Base-by-base conservation (phyloP, 2,888 invertebrate genomes). In the Eugnorisma glareosa region DNA sequence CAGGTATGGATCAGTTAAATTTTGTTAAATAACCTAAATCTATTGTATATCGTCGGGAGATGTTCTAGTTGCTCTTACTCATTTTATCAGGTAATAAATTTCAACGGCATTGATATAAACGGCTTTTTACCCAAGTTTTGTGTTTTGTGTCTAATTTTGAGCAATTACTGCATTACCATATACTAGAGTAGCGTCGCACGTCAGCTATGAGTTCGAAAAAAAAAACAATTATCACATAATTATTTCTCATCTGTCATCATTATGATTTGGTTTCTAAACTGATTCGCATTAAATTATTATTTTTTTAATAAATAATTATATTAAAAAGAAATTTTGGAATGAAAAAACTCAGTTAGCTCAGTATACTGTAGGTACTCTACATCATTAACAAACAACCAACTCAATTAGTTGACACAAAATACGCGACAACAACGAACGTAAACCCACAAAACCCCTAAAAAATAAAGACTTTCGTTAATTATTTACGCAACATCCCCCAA, bases 401-500 rank as follows among this genome's bases (percentile, higher is more conserved):
- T 43, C 18, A 63, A 31, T 21, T 63, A 43, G 13, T 48, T 69
- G 7, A 15, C 24, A 63, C 11, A 73, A 51, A 31, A 59, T 35
- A 43, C 11, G 28, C 28, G 28, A 45, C 66, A 77, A n/a, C 18
- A 28, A 1, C 21, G 15, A 43, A 21, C 7, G 2, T 31, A 11
- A 43, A 15, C n/a, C 13, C 45, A 54, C 11, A 59, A 67, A 68
- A 63, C 0, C 45, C 7, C 1, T 45, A 40, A 71, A 61, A 54
- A 75, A 59, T 78, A 80, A 66, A 69, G 61, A 69, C n/a, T n/a
- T 64, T 37, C 64, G 24, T 69, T 75, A 10, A 84, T 82, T 66
- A 82, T 75, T 70, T 40, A 81, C 69, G 43, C n/a, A 81, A 37
- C 61, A 81, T 63, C 68, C 82, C 82, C 81, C 28, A 35, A 79